These are phyloP conservation scores for Philereme transversata DNA, from an alignment of 2,888 invertebrate species.

Conservation along the genomic window DNA sequence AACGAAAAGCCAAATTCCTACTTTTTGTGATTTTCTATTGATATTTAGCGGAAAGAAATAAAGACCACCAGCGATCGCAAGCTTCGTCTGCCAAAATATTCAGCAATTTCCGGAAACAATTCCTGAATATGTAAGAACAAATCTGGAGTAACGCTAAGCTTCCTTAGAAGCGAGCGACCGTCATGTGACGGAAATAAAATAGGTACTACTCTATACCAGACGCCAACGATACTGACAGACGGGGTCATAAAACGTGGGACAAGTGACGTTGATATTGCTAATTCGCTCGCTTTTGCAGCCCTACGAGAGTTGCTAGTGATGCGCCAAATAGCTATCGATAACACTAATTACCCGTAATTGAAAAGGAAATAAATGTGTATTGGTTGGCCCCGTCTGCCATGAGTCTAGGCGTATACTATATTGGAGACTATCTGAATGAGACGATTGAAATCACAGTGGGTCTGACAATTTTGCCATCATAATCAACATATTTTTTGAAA, in stretches of 20 bases:
- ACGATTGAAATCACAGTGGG: too few species aligned
- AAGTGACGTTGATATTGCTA: background rate
- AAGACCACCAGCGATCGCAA: constrained; percentile 13
- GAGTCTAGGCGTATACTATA: too few species aligned
- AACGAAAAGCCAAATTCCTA: background rate
- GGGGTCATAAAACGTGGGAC: background rate
- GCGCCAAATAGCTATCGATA: too few species aligned
- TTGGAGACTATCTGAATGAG: too few species aligned
- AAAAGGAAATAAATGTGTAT: too few species aligned
- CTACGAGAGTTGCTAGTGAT: too few species aligned
- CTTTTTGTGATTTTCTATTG: background rate
- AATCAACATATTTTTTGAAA: too few species aligned
- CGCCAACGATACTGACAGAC: background rate
- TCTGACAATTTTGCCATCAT: too few species aligned
- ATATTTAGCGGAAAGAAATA: constrained; percentile 8
- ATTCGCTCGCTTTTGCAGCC: too few species aligned
- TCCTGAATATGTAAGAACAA: constrained; percentile 26
- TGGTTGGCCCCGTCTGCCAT: too few species aligned
- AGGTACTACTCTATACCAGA: too few species aligned
- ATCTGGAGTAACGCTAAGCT: constrained; percentile 7
- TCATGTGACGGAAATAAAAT: background rate
- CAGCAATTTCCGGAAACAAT: constrained; percentile 21
- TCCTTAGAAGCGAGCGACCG: background rate
- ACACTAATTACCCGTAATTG: too few species aligned
- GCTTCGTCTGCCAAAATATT: constrained; percentile 21